Evolutionary conservation across 92 coral and sea anemone genomes (phyloP).

Genomic region (Phenganax marumi): DNA sequence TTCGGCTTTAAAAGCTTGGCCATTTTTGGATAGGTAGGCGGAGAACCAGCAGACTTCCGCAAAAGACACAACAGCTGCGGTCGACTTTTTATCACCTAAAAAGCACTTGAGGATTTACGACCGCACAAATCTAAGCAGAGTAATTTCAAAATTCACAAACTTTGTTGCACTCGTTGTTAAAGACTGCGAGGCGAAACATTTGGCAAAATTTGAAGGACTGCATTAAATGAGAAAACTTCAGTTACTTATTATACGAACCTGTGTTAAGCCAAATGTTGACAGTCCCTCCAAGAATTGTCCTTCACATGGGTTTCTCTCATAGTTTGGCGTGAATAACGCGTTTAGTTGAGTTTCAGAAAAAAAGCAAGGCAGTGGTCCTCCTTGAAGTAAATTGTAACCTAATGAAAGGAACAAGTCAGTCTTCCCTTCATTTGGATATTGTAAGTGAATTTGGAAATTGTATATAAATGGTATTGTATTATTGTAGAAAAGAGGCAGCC

Average conservation of each 20-base stretch:
- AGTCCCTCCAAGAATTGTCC: not conserved
- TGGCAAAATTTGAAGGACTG: too few species aligned
- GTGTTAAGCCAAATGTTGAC: not conserved
- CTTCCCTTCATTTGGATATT: too few species aligned
- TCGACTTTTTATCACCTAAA: slow-evolving; percentile 42
- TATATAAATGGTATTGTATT: too few species aligned
- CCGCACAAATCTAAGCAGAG: too few species aligned
- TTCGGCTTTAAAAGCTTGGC: slow-evolving; percentile 29
- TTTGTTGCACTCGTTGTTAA: too few species aligned
- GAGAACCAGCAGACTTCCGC: slow-evolving; percentile 43
- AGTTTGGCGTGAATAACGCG: not conserved
- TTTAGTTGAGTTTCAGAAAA: slow-evolving; percentile 36
- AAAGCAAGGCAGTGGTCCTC: slow-evolving; percentile 58
- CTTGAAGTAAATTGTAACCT: slow-evolving; percentile 63
- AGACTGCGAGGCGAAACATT: too few species aligned
- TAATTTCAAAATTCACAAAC: too few species aligned
- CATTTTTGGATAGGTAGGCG: slow-evolving; percentile 43
- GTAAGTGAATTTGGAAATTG: not conserved
- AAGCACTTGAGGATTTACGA: not conserved
- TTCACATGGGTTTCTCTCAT: not conserved
- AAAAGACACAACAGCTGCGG: slow-evolving; percentile 47
- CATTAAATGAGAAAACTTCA: too few species aligned
- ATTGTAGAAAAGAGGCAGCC: too few species aligned
- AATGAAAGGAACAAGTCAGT: not conserved
- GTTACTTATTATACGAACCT: not conserved